A percentile compares a stretch with the other conserved stretches of the same genome.
Evolutionary conservation across 2,113 vertebrate genomes (phyloP).

Genomic region (Mastomys coucha): DNA sequence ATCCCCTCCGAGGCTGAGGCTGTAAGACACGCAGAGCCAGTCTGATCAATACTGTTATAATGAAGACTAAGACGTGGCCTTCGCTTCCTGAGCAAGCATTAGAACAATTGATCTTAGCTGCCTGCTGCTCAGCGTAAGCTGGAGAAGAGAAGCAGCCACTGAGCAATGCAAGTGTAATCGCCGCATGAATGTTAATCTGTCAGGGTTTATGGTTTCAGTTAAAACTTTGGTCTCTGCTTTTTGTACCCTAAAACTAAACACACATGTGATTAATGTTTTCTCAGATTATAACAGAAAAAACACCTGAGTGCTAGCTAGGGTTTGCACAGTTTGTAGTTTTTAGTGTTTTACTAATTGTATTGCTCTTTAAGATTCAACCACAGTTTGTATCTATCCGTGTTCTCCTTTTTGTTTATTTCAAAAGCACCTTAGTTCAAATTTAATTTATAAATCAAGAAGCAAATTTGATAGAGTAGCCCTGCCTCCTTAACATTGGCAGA

Average conservation of each 20-base stretch:
- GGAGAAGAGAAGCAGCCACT: background rate
- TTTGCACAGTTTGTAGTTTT: accelerated
- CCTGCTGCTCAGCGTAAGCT: background rate
- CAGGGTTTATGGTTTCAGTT: background rate
- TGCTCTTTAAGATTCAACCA: background rate
- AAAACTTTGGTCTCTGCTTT: background rate
- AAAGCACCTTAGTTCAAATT: background rate
- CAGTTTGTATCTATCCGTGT: background rate
- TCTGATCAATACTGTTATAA: background rate
- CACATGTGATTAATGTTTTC: background rate
- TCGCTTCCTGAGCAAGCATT: background rate
- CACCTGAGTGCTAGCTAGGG: background rate
- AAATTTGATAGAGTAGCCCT: background rate
- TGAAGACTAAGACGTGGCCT: slow-evolving; percentile 17
- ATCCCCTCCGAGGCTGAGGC: background rate
- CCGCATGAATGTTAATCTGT: slow-evolving; percentile 37
- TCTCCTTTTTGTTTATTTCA: background rate
- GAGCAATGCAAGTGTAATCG: background rate
- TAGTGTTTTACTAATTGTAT: background rate
- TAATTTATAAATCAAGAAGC: background rate
- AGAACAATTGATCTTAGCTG: background rate
- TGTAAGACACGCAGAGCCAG: background rate
- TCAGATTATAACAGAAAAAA: background rate
- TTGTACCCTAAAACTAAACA: background rate
- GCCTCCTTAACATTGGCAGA: accelerated